Conservation (phyloP, 2,888 invertebrate genomes). For the Drosophila limbata region DNA sequence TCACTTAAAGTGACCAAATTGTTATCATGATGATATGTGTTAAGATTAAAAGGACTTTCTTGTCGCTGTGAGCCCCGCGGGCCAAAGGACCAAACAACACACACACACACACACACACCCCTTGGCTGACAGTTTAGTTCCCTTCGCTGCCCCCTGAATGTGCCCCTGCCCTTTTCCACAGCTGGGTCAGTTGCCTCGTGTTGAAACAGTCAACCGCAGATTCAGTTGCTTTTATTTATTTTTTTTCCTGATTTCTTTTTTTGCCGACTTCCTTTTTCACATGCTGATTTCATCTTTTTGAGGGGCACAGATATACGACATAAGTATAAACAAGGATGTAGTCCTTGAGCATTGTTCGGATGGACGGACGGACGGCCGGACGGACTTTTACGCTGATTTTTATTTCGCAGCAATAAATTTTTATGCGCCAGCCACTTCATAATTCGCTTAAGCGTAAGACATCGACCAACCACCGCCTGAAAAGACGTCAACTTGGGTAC, state of each 20-base stretch:
- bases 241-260: slow-evolving; percentile 12
- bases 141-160: background rate
- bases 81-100: slow-evolving; percentile 42
- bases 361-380: slow-evolving; percentile 11
- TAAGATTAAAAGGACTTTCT: slow-evolving; percentile 85
- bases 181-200: slow-evolving; percentile 33
- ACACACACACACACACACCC: slow-evolving; percentile 8
- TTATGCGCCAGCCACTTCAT: slow-evolving; percentile 84
- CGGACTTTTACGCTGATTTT: slow-evolving; percentile 82
- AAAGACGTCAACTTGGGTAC: slow-evolving; percentile 13
- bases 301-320: slow-evolving; percentile 1
- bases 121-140: slow-evolving; percentile 49
- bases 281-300: slow-evolving; percentile 79
- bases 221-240: slow-evolving; percentile 49
- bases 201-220: slow-evolving; percentile 66
- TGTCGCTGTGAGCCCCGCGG: slow-evolving; percentile 71
- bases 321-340: slow-evolving; percentile 60
- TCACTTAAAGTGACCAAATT: slow-evolving; percentile 85
- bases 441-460: slow-evolving; percentile 79
- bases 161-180: background rate
- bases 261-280: slow-evolving; percentile 54
- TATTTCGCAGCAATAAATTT: slow-evolving; percentile 83
- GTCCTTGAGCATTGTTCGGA: slow-evolving; percentile 58
- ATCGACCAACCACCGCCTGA: slow-evolving; percentile 49
- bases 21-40: slow-evolving; percentile 85